Evolutionary conservation across 2,797 vertebrate species (phyloP), one percentile per base, ranked within the genome.

Genomic region (Kryptopterus vitreolus): DNA sequence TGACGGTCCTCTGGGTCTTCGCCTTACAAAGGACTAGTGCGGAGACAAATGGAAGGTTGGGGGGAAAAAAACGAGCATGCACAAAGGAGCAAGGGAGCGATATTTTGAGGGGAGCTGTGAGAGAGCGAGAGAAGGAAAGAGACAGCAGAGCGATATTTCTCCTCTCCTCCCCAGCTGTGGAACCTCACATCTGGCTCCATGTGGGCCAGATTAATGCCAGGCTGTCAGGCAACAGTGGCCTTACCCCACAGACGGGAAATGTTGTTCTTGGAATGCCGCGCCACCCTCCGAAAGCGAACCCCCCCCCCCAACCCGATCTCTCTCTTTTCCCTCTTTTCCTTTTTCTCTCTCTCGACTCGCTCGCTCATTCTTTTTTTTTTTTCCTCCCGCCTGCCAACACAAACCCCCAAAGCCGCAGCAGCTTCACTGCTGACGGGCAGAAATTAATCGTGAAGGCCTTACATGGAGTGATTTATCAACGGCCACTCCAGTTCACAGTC

Each of bases 401-500:
- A 87, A 87, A 86, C 84, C 85, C 86, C 84, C 77, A 63, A 85
- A 84, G 76, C 86, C 84, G 46, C 81, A 82, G 85, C 76, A 80
- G 76, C 81, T 84, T 82, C 81, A 85, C 82, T 83, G 80, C 83
- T 87, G 85, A 86, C 82, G 81, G 86, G 86, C 79, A 85, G 85
- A 82, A 87, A 87, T 84, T 84, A 87, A 80, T 84, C 48, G 82
- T 74, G 83, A 85, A 78, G 85, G 84, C 72, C 79, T 79, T 82
- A 82, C 87, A 85, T 53, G 79, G 82, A 85, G 82, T 82, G 78
- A 87, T 88, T 88, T 82, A 87, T 87, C 86, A 87, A 84, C 77
- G 81, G 83, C 84, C 78, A 79, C 81, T 86, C 77, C 35, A 83
- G 83, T 76, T 82, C 81, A 73, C 76, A 79, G 83, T 79, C 81